Evolutionary conservation across 2,888 invertebrate species (phyloP).

Genomic region (Cyaniris semiargus): DNA sequence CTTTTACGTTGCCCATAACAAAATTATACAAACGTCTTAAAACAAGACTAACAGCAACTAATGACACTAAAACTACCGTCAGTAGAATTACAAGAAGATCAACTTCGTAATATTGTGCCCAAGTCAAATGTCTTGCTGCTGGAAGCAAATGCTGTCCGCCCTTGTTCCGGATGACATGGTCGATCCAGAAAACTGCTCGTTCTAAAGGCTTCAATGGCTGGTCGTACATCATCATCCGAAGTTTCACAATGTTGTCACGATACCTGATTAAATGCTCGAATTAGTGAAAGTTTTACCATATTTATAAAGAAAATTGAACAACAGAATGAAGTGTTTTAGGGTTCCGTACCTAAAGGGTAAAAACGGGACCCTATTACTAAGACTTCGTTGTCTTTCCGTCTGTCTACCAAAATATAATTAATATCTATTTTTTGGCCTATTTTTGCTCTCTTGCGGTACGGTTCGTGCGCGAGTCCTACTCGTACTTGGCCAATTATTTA

Average conservation of each 20-base stretch:
- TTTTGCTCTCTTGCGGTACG: too few species aligned
- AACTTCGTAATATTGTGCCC: constrained; percentile 31
- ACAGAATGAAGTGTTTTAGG: too few species aligned
- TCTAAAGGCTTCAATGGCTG: constrained; percentile 59
- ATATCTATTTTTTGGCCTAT: too few species aligned
- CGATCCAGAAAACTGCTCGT: constrained; percentile 69
- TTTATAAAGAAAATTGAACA: too few species aligned
- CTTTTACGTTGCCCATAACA: background rate
- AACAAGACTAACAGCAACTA: background rate
- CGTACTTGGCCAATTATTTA: too few species aligned
- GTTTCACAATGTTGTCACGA: constrained; percentile 45
- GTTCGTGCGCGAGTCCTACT: too few species aligned
- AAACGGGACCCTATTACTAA: too few species aligned
- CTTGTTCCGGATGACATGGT: constrained; percentile 58
- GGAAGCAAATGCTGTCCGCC: constrained; percentile 58
- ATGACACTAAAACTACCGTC: background rate
- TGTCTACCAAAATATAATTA: too few species aligned
- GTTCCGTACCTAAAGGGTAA: too few species aligned
- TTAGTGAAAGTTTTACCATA: too few species aligned
- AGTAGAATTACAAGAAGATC: constrained; percentile 21
- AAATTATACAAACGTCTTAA: background rate
- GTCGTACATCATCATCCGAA: constrained; percentile 54
- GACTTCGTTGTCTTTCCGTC: too few species aligned
- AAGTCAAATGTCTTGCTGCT: constrained; percentile 52
- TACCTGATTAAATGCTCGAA: constrained; percentile 42